phyloP scores from a whole-genome alignment of 2,113 vertebrate genomes.

The Caranx ignobilis region DNA sequence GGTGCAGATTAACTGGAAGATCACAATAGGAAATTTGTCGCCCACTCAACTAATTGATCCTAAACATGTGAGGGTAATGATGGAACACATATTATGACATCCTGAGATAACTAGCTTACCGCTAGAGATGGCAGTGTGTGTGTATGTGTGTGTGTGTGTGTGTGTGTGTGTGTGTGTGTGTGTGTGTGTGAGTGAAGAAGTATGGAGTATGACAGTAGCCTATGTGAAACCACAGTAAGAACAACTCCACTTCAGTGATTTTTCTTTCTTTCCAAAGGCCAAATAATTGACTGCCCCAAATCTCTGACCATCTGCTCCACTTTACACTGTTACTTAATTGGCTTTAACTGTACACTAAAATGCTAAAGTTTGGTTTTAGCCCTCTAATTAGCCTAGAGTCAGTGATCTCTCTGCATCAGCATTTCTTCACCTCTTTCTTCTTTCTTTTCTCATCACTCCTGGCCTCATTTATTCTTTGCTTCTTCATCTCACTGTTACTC shows the following conservation, averaged over 20 bases:
- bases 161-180: neutral
- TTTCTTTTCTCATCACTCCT: constrained; percentile 38
- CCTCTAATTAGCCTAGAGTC: constrained; percentile 61
- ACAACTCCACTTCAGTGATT: neutral
- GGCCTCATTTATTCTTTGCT: constrained; percentile 53
- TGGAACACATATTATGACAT: neutral
- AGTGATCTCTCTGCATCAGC: constrained; percentile 64
- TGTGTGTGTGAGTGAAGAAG: neutral
- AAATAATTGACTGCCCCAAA: constrained; percentile 7
- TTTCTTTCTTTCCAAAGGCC: neutral
- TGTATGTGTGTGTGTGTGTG: neutral
- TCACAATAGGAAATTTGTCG: constrained; percentile 26
- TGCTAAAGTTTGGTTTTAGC: constrained; percentile 37
- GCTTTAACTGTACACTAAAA: constrained; percentile 29
- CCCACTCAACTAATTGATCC: constrained; percentile 21
- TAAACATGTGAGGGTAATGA: neutral
- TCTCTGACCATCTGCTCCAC: constrained; percentile 56
- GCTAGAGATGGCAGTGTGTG: neutral
- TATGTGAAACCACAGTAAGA: constrained; percentile 6
- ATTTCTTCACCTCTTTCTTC: constrained; percentile 56
- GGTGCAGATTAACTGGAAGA: constrained; percentile 24
- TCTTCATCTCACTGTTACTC: constrained; percentile 32
- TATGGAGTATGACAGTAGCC: too few species aligned
- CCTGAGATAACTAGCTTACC: neutral
- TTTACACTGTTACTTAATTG: constrained; percentile 51